Conservation (phyloP, 2,797 vertebrate species). For the Enteromius argenteus region DNA sequence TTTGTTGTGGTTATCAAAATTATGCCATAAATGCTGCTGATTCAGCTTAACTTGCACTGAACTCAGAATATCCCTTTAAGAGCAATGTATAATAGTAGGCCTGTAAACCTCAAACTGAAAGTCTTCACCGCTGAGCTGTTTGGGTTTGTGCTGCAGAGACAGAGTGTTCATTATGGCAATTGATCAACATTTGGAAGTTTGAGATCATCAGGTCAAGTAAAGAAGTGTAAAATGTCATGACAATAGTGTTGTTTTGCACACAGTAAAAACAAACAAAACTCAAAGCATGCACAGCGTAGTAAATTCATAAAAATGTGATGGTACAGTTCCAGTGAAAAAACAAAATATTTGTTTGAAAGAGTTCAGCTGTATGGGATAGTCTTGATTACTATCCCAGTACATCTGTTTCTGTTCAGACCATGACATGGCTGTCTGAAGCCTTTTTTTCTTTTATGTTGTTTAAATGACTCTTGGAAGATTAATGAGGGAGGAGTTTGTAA, state of each 20-base stretch:
- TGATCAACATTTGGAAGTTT: conserved; percentile 37
- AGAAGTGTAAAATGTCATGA: conserved; percentile 17
- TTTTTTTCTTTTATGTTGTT: conserved; percentile 33
- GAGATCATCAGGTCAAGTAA: conserved; percentile 35
- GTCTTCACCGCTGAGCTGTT: background rate
- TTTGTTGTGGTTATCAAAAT: background rate
- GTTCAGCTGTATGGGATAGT: conserved; percentile 18
- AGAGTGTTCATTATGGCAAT: background rate
- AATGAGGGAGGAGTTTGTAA: conserved; percentile 23
- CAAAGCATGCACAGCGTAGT: conserved; percentile 1
- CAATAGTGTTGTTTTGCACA: conserved; percentile 14
- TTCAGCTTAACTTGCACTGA: background rate
- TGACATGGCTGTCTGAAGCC: conserved; percentile 42
- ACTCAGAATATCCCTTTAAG: background rate
- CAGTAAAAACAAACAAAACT: conserved; percentile 38
- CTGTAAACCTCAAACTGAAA: background rate
- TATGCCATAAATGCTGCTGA: background rate
- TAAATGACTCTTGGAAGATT: conserved; percentile 24
- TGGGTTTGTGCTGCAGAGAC: conserved; percentile 2
- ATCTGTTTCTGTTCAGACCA: conserved; percentile 52
- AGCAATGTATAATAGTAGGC: conserved; percentile 19
- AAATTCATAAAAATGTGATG: conserved; percentile 36
- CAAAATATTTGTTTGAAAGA: conserved; percentile 10
- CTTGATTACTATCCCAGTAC: conserved; percentile 28
- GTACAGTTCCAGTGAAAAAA: conserved; percentile 29